Base-by-base conservation (phyloP, 2,113 vertebrate species). In the Dendropsophus ebraccatus region DNA sequence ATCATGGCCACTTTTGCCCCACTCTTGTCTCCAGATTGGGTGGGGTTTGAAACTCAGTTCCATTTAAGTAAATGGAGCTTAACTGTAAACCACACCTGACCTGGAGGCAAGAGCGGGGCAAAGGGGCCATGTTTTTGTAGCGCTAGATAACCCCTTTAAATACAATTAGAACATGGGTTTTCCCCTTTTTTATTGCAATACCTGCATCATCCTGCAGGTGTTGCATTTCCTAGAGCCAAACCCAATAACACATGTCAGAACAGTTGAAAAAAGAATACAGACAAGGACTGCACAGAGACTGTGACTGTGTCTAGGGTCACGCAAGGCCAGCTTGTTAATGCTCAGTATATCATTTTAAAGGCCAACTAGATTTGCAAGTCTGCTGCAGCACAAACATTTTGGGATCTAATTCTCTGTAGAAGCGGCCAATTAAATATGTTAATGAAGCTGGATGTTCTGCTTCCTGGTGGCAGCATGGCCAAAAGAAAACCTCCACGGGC, bases 381-480 rank as follows among this genome's bases (percentile, higher is more conserved):
- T 86, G 76, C 70, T 80, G 84, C 84, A 58, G 77, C 84, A 80
- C 76, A 80, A 86, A 86, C 76, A 86, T 81, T 80, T 81, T 80
- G 76, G 75, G 37, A 72, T 52, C 49, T 56, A 81, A 81, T 80
- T 81, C 65, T 80, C 62, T 86, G 77, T 73, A 80, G 84, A 47
- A 81, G 77, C 69, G 30, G 84, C 84, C 84, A 86, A 86, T 81
- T 86, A 86, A 86, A 86, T 85, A 86, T 86, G 76, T 70, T 86
- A 86, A 86, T 86, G 25, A 80, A 47, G 76, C 67, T 86, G 84
- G 76, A 86, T 86, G 62, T 81, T 86, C 76, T 65, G 70, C 23
- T 84, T 86, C 65, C 45, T 81, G 32, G 76, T 56, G 84, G 76
- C 32, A 58, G 65, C 65, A 47, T 81, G 62, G 77, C 76, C 84